phyloP scores from a whole-genome alignment of 2,797 vertebrate species.

The Glyptemys insculpta region DNA sequence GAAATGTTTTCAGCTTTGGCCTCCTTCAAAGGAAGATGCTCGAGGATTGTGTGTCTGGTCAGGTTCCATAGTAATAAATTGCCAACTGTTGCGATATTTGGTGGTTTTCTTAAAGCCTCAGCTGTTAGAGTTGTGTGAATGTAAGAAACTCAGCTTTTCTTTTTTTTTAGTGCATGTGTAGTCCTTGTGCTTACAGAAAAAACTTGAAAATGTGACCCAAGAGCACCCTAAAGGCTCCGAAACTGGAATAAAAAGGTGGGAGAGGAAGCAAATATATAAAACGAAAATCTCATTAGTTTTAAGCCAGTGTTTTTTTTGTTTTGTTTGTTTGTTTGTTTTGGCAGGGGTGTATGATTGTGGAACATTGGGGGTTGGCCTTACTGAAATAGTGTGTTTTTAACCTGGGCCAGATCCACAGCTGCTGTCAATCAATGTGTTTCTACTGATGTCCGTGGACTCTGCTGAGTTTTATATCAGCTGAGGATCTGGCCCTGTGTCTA shows the following conservation, averaged over 20 bases:
- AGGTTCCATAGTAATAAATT: not conserved
- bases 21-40: not conserved
- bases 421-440: not conserved
- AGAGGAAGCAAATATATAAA: not conserved
- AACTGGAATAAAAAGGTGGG: not conserved
- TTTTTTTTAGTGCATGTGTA: no score
- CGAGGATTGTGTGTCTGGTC: not conserved
- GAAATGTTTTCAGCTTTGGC: not conserved
- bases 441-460: accelerated
- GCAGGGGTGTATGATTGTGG: not conserved
- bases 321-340: no score
- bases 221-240: not conserved
- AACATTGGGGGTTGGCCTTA: not conserved
- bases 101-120: not conserved
- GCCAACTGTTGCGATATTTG: not conserved
- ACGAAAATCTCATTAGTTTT: no score
- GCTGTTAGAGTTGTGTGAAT: not conserved
- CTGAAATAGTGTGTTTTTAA: not conserved
- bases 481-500: not conserved
- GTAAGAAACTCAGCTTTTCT: no score
- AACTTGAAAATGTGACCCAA: no score
- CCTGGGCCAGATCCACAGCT: not conserved
- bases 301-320: not conserved
- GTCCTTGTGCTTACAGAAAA: no score
- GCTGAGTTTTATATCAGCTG: not conserved